Base-by-base conservation (phyloP, 2,113 vertebrate species). In the Hystrix cristata region DNA sequence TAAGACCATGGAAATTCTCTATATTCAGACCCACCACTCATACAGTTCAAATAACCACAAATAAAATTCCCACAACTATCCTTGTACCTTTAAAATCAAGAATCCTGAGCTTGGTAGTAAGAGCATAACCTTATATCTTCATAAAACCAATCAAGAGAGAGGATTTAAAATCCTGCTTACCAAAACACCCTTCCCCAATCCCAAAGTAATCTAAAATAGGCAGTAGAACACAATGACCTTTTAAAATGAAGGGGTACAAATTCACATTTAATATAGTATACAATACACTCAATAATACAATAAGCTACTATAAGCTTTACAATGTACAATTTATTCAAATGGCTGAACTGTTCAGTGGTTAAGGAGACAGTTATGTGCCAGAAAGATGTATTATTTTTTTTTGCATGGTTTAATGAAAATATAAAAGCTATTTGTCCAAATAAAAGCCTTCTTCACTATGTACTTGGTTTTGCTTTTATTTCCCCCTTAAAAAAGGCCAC, bases 281-380 rank as follows among this genome's bases (percentile, higher is more conserved):
- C 98, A 99, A 98, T 98, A 98, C 98, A 99, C 98, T 99, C 97
- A 98, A 98, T 98, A 99, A 99, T 98, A 99, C 99, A 98, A 98
- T 97, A 98, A 98, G 98, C 98, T 99, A 99, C 96, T 97, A 97
- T 98, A 99, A 99, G 99, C 99, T 99, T 99, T 99, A 99, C 99
- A 99, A 99, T 99, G 99, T 99, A 99, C 99, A 99, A 99, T 99
- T 99, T 99, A 99, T 99, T 99, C 99, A 98, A 99, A 99, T 98
- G 98, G 98, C 98, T 99, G 98, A 99, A 99, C 99, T 99, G 99
- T 99, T 99, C 99, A 99, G 99, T 99, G 99, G 99, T 99, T 97
- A 97, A 98, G 98, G 98, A 99, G 99, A 98, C 97, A 96, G 97
- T 98, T 98, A 98, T 98, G 98, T 99, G 99, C 99, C 99, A 98